Conservation (phyloP, 2,888 invertebrate genomes). For the Habrosyne pyritoides region DNA sequence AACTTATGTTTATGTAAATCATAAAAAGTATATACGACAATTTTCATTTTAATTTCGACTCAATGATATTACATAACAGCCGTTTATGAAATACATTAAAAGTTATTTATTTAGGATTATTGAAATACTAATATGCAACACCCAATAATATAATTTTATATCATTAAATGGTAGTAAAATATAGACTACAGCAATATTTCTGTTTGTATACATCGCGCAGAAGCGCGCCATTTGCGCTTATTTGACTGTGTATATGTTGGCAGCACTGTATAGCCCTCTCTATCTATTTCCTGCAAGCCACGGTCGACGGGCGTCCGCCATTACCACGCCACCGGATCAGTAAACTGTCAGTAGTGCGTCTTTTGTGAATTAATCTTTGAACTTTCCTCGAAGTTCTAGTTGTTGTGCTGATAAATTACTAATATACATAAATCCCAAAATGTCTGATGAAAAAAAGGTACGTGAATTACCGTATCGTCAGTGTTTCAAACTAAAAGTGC, state of each 20-base stretch:
- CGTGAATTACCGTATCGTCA: conserved; percentile 61
- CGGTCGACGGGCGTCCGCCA: conserved; percentile 67
- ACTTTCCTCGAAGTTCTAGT: conserved; percentile 44
- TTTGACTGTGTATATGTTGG: conserved; percentile 70
- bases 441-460: conserved; percentile 88
- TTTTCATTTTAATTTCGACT: too few relatives aligned
- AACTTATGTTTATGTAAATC: too few relatives aligned
- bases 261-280: conserved; percentile 67
- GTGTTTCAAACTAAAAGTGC: conserved; percentile 45
- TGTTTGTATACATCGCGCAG: conserved; percentile 46
- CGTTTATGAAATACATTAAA: background rate
- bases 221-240: conserved; percentile 67
- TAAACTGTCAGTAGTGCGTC: conserved; percentile 70
- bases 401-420: conserved; percentile 57
- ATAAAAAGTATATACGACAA: too few relatives aligned
- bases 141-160: background rate
- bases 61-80: too few relatives aligned
- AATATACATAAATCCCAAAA: conserved; percentile 64
- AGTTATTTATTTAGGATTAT: background rate
- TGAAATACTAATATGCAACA: background rate
- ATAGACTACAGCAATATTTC: background rate
- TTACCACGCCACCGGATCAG: conserved; percentile 78
- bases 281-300: conserved; percentile 72
- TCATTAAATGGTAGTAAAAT: background rate
- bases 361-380: conserved; percentile 54